Evolutionary conservation across 2,888 invertebrate genomes (phyloP), one percentile per base, ranked within the genome.

Genomic region (Diarsia mendica): DNA sequence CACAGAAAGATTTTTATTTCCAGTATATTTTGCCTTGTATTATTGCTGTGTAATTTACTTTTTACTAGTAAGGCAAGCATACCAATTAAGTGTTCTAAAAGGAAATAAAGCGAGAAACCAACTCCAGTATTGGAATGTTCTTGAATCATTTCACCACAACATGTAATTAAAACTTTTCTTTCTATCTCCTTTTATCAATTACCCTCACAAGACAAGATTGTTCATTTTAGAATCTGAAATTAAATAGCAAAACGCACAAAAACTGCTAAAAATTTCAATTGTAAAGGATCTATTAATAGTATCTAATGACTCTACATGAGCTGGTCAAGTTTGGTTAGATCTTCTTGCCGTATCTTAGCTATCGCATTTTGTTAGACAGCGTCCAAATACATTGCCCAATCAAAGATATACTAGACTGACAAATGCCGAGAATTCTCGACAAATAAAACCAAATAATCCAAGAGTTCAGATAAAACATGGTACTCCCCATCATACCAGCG

Each of bases 401-500:
- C 61, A 72, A 67, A 60, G 63, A 70, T 66, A 51, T 23, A 65
- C 20, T 58, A 46, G 15, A 69, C 5, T 20, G 51, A 49, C 63
- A 28, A 18, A 72, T 64, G 48, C 39, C 39, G 49, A 67, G 77
- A 71, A 83, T 79, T 77, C 79, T 67, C 70, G 63, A 72, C 71
- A 70, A 79, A 86, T 87, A 85, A 88, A 86, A 88, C 86, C 73
- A 85, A 90, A 85, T 74, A 73, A 78, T 83, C 82, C 73, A 70
- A 77, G 71, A 82, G 81, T 74, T 81, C 44, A 84, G 82, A 60
- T 82, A 91, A 91, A 91, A 92, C 90, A 92, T 89, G 88, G 86
- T 87, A 80, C 75, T 84, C 72, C 70, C 39, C 64, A 83, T 82
- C 85, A 89, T 84, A 92, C 90, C 90, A 92, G 90, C 91, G 91